Evolutionary conservation across 2,888 invertebrate genomes (phyloP).

Genomic region (Aplocera efformata): DNA sequence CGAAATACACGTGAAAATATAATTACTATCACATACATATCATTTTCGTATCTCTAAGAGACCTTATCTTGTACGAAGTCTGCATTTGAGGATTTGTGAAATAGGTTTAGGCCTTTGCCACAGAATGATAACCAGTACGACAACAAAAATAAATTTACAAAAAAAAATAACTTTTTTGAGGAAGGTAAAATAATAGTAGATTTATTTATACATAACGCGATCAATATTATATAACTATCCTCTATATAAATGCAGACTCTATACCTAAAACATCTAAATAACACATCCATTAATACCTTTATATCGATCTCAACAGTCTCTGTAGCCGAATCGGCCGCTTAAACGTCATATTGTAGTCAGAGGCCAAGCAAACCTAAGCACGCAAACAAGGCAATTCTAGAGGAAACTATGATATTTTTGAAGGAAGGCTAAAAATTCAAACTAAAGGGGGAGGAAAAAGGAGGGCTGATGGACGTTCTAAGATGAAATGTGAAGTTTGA

Average conservation of each 20-base stretch:
- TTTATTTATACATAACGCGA: too few relatives aligned
- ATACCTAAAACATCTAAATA: slow-evolving; percentile 20
- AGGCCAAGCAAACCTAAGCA: slow-evolving; percentile 1
- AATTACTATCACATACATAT: slow-evolving; percentile 50
- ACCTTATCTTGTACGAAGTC: slow-evolving; percentile 34
- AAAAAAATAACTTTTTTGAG: too few relatives aligned
- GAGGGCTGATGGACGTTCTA: too few relatives aligned
- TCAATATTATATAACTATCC: background rate
- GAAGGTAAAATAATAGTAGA: too few relatives aligned
- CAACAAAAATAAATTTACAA: too few relatives aligned
- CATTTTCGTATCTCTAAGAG: slow-evolving; percentile 41
- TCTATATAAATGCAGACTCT: slow-evolving; percentile 25
- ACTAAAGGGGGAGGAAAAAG: too few relatives aligned
- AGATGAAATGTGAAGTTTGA: too few relatives aligned
- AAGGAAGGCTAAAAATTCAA: too few relatives aligned
- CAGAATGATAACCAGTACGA: too few relatives aligned
- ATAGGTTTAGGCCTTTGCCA: too few relatives aligned
- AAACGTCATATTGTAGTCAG: slow-evolving; percentile 6
- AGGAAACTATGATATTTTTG: too few relatives aligned
- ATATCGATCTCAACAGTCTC: slow-evolving; percentile 36
- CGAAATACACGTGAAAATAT: slow-evolving; percentile 33
- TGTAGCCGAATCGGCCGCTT: slow-evolving; percentile 34
- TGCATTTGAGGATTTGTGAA: slow-evolving; percentile 22
- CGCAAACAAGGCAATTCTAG: too few relatives aligned
- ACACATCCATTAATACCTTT: slow-evolving; percentile 20